phyloP scores from a whole-genome alignment of 2,797 vertebrate genomes.

The Pelochelys cantorii region DNA sequence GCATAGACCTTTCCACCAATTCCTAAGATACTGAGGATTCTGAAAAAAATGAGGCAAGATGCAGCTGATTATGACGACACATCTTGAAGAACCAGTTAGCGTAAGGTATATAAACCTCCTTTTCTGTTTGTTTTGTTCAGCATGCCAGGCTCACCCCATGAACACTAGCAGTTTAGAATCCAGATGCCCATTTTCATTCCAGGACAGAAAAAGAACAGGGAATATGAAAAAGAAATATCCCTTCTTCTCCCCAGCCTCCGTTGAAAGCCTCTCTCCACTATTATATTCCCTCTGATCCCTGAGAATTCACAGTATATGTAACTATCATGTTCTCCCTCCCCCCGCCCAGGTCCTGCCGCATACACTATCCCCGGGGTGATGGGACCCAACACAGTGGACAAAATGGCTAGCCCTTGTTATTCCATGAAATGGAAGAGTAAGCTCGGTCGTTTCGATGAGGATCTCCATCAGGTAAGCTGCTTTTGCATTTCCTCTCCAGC shows the following conservation, averaged over 20 bases:
- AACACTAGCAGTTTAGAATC: not conserved
- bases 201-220: not conserved
- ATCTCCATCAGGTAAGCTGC: slow-evolving; percentile 72
- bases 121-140: not conserved
- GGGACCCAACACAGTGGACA: slow-evolving; percentile 63
- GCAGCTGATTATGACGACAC: not conserved
- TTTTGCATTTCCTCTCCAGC: not conserved
- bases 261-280: not conserved
- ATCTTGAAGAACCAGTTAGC: not conserved
- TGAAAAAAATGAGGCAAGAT: not conserved
- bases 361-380: slow-evolving; percentile 69
- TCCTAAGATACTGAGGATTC: not conserved
- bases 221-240: too few relatives aligned
- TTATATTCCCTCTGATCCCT: not conserved
- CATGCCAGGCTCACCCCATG: not conserved
- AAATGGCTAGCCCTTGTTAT: slow-evolving; percentile 69
- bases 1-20: not conserved
- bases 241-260: not conserved
- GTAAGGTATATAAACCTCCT: not conserved
- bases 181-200: not conserved
- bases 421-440: slow-evolving; percentile 71
- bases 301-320: not conserved
- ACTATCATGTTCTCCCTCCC: not conserved
- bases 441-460: slow-evolving; percentile 65
- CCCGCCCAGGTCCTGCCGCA: slow-evolving; percentile 55